Evolutionary conservation across 2,113 vertebrate genomes (phyloP).

Genomic region (Pachyramphus minor): DNA sequence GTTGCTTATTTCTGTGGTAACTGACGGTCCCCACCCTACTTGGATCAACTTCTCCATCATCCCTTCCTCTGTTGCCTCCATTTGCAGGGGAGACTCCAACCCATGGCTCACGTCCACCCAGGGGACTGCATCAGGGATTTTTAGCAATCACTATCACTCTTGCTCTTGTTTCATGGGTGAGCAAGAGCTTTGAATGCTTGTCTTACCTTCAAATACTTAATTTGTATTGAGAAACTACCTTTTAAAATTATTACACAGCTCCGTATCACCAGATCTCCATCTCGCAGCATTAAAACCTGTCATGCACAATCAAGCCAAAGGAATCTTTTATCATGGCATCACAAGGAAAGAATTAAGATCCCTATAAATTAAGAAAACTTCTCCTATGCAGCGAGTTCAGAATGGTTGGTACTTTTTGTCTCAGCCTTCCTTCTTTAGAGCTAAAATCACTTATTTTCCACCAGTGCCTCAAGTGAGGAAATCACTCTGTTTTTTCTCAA

Average conservation of each 20-base stretch:
- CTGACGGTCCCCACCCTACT: neutral
- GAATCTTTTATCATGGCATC: neutral
- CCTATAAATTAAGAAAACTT: neutral
- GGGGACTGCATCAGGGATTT: neutral
- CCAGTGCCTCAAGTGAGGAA: neutral
- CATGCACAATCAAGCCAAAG: neutral
- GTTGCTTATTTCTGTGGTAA: neutral
- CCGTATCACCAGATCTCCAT: neutral
- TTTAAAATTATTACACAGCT: neutral
- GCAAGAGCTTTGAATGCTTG: neutral
- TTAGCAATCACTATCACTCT: neutral
- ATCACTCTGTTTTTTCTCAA: neutral
- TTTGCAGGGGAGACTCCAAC: neutral
- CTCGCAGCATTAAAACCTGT: neutral
- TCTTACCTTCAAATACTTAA: neutral
- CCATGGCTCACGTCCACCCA: accelerated
- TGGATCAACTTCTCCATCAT: neutral
- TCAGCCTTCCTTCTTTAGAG: neutral
- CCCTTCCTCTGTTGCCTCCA: neutral
- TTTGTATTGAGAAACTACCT: neutral
- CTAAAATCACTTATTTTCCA: neutral
- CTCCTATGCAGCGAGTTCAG: neutral
- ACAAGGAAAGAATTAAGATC: neutral
- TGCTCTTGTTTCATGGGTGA: neutral
- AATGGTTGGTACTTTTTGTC: neutral